Percentiles rank a stretch among this genome's conserved stretches.
phyloP scores from a whole-genome alignment of 2,888 invertebrate species.

The Yponomeuta plumbellus region DNA sequence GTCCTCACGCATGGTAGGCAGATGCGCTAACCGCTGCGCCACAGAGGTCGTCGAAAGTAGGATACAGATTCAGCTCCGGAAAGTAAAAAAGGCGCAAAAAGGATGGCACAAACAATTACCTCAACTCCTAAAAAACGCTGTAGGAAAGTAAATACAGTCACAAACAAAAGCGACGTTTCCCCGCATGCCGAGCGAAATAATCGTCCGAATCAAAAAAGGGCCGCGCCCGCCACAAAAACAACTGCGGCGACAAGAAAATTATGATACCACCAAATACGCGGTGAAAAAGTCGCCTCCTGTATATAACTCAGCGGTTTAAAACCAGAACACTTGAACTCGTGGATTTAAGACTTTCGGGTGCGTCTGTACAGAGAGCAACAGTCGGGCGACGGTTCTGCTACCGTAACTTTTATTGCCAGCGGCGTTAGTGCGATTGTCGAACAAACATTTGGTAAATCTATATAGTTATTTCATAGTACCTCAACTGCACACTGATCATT shows the following conservation, averaged over 20 bases:
- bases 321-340: not conserved
- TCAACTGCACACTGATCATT: too few relatives aligned
- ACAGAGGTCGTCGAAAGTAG: too few relatives aligned
- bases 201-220: constrained; percentile 40
- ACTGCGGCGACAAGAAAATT: constrained; percentile 60
- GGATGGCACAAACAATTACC: not conserved
- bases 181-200: constrained; percentile 37
- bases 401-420: too few relatives aligned
- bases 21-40: too few relatives aligned
- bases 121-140: not conserved
- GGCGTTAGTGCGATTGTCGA: too few relatives aligned
- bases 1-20: too few relatives aligned
- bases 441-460: too few relatives aligned
- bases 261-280: constrained; percentile 71
- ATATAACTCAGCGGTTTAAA: constrained; percentile 29
- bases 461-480: too few relatives aligned
- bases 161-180: constrained; percentile 17
- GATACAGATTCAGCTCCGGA: too few relatives aligned
- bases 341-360: not conserved
- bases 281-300: constrained; percentile 53
- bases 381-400: too few relatives aligned
- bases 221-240: constrained; percentile 33
- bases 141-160: not conserved
- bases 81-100: not conserved
- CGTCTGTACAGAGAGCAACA: not conserved